Conservation (phyloP, 2,113 vertebrate species). For the Varanus komodoensis region DNA sequence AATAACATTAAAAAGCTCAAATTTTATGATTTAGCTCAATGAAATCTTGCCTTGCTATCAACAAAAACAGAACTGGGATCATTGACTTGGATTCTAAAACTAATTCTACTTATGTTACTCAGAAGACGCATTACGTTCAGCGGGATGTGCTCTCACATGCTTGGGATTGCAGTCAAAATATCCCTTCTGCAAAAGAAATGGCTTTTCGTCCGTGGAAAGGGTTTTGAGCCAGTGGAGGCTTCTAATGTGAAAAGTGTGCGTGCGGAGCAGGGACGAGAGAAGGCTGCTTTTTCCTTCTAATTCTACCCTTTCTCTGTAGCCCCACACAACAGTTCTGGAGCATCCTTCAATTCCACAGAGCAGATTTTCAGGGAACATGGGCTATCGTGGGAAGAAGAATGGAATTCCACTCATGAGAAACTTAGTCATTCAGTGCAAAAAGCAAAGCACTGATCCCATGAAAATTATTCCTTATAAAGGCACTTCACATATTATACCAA, state of each 20-base stretch:
- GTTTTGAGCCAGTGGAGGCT: neutral
- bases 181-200: neutral
- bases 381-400: neutral
- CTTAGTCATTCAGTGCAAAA: neutral
- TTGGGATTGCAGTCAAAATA: neutral
- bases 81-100: neutral
- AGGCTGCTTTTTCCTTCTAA: neutral
- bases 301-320: neutral
- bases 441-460: neutral
- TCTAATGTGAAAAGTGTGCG: neutral
- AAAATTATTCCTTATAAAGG: neutral
- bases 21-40: neutral
- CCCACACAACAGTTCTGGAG: neutral
- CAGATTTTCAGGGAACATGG: neutral
- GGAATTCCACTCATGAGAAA: no score
- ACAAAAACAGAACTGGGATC: constrained; percentile 4
- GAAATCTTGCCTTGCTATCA: constrained; percentile 5
- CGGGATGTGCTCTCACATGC: neutral
- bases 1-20: neutral
- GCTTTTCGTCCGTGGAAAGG: neutral
- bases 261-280: no score
- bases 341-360: neutral
- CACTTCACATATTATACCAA: neutral
- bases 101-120: neutral
- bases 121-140: neutral